Evolutionary conservation across 2,888 invertebrate species (phyloP).

Genomic region (Petrolisthes cinctipes): DNA sequence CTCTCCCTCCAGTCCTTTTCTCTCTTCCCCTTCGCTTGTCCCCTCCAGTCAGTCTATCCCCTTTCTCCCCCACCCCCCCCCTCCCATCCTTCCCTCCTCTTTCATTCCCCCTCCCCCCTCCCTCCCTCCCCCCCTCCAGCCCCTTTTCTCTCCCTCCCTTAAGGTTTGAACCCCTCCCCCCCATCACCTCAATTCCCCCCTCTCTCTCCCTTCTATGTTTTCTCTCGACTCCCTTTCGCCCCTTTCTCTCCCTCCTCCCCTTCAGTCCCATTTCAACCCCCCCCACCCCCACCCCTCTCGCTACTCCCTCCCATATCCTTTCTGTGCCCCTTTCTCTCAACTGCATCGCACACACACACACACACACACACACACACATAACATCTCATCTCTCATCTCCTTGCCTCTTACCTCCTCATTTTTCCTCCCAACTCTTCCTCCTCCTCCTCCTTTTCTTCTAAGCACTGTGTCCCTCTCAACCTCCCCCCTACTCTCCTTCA

Average conservation of each 20-base stretch:
- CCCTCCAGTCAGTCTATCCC: not conserved
- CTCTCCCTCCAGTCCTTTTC: not conserved
- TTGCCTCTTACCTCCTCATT: not conserved
- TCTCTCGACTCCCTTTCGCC: not conserved
- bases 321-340: not conserved
- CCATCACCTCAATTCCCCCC: not conserved
- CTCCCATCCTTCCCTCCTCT: not conserved
- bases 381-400: not conserved
- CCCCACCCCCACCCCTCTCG: not conserved
- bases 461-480: too few relatives aligned
- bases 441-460: too few relatives aligned
- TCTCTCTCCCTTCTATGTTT: slow-evolving; percentile 5
- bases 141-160: not conserved
- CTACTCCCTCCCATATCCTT: not conserved
- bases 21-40: slow-evolving; percentile 5
- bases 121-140: not conserved
- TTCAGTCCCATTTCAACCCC: too few relatives aligned
- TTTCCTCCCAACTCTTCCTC: not conserved
- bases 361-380: too few relatives aligned
- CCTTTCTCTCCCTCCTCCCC: not conserved
- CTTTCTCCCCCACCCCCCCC: not conserved
- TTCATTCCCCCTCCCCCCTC: not conserved
- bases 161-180: not conserved
- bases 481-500: too few relatives aligned
- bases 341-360: not conserved